Base-by-base conservation (phyloP, 2,113 vertebrate genomes). In the Scortum barcoo region DNA sequence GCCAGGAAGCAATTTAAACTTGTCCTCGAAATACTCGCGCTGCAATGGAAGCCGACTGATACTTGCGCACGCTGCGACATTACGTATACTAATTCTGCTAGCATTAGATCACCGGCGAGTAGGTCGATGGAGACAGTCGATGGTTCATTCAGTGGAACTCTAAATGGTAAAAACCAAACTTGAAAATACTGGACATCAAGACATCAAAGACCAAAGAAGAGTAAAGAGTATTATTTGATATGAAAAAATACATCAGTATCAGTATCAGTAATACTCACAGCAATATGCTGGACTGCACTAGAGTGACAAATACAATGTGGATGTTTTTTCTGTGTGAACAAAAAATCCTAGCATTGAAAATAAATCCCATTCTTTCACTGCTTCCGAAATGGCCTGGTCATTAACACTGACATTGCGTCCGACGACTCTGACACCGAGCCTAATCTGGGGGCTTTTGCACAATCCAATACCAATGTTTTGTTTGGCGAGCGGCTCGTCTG, bases 1-100 rank as follows among this genome's bases (percentile, higher is more conserved):
- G 54, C 77, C 72, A 63, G 48, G 54, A 81, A 56, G 76, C 72
- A 81, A 84, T 80, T 80, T 70, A 69, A 83, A 71, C 22, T 10
- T 14, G 2, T 36, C 50, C 62, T 61, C 11, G 11, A 38, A 75
- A 71, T 33, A 56, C 54, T 69, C 68, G 8, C 77, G 26, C 36
- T 48, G 57, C 57, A 51, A 7, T 19, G 11, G 13, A 58, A 46
- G 26, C 73, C 66, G 42, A 46, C 48, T 63, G 62, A 81, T 28
- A 28, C 54, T n/a, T 2, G 26, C 48, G 30, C 36, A 61, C 28
- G 38, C 42, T 10, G 20, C 30, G 14, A 24, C 42, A 53, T 50
- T 9, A 72, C 38, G 17, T 54, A 7, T 22, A 11, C 33, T 40
- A 36, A 42, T 63, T 58, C 19, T 40, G 22, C 19, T 38, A 36